Conservation (phyloP, 2,888 invertebrate genomes). For the Desoria tigrina region DNA sequence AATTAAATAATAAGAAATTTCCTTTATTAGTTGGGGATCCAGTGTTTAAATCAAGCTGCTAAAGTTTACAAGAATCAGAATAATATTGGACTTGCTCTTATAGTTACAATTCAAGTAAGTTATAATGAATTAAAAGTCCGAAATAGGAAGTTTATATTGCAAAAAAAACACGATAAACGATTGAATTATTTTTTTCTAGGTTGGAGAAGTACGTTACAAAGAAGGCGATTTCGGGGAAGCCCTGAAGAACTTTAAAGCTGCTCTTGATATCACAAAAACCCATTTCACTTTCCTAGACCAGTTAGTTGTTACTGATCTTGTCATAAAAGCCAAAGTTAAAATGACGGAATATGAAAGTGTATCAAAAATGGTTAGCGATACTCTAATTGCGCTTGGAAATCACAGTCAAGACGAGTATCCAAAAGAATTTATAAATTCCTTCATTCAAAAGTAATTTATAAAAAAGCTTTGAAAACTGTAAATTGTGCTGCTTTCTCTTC, state of each 20-base stretch:
- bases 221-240: conserved; percentile 44
- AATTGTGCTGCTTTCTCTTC: too few relatives aligned
- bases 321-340: conserved; percentile 48
- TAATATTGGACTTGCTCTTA: conserved; percentile 34
- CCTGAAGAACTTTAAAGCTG: conserved; percentile 45
- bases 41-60: conserved; percentile 44
- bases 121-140: neutral
- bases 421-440: neutral
- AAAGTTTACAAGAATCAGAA: conserved; percentile 46
- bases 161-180: neutral
- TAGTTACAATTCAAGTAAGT: conserved; percentile 41
- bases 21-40: conserved; percentile 41
- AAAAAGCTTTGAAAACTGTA: neutral
- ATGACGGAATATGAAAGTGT: conserved; percentile 50
- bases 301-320: conserved; percentile 40
- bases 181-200: conserved; percentile 3
- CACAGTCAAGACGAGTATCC: conserved; percentile 5
- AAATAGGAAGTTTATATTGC: too few relatives aligned
- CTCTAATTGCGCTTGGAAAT: conserved; percentile 31
- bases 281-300: conserved; percentile 48
- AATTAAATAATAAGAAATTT: neutral
- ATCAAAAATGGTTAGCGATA: conserved; percentile 48
- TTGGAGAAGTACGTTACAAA: conserved; percentile 16
- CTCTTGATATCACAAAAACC: conserved; percentile 38
- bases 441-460: conserved; percentile 10